Evolutionary conservation across 1,140 invertebrate species (phyloP).

Genomic region (Drosophila funebris): DNA sequence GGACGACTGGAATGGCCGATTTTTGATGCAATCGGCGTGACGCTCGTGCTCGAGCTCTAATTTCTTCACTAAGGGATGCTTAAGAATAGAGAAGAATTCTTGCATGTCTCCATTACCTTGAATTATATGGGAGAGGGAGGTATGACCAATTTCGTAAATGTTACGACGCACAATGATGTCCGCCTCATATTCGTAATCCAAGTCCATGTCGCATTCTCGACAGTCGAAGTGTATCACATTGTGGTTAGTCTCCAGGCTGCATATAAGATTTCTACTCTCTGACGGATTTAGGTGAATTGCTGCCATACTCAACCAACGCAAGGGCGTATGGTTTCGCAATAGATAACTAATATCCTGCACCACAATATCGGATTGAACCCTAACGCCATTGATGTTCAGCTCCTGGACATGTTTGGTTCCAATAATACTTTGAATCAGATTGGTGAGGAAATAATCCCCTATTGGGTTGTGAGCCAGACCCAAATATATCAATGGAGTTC

Average conservation of each 20-base stretch:
- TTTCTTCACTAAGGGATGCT: slow-evolving; percentile 38
- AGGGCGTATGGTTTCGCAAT: slow-evolving; percentile 42
- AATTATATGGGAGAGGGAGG: neutral
- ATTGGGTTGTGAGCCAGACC: slow-evolving; percentile 63
- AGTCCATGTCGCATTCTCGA: slow-evolving; percentile 48
- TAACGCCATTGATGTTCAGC: slow-evolving; percentile 45
- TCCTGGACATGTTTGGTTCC: slow-evolving; percentile 49
- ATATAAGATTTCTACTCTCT: slow-evolving; percentile 14
- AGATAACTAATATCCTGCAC: slow-evolving; percentile 18
- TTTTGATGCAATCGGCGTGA: neutral
- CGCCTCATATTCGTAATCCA: slow-evolving; percentile 54
- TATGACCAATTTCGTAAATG: slow-evolving; percentile 22
- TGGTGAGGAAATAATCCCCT: neutral
- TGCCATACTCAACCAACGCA: slow-evolving; percentile 50
- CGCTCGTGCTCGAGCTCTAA: neutral
- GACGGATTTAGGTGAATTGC: slow-evolving; percentile 12
- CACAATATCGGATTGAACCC: neutral
- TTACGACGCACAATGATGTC: slow-evolving; percentile 66
- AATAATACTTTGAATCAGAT: slow-evolving; percentile 23
- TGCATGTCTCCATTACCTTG: slow-evolving; percentile 25
- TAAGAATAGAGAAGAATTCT: neutral
- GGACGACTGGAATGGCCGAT: neutral
- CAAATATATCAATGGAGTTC: slow-evolving; percentile 44
- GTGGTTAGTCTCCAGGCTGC: slow-evolving; percentile 31
- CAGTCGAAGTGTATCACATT: slow-evolving; percentile 47